phyloP scores from a whole-genome alignment of 2,797 vertebrate genomes.

The Tiaroga cobitis region DNA sequence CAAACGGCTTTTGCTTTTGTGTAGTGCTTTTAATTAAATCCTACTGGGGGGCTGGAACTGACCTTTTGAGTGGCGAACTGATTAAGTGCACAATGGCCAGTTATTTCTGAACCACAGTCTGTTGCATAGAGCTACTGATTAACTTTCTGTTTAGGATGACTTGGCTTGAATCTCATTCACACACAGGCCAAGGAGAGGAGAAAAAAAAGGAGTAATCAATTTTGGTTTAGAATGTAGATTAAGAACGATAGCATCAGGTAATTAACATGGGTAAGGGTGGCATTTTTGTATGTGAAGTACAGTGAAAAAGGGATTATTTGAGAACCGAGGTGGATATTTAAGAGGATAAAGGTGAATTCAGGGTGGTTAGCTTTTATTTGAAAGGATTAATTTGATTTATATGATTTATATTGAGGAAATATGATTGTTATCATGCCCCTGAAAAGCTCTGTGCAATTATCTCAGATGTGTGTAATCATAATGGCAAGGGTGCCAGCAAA shows the following conservation, averaged over 20 bases:
- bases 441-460: slow-evolving; percentile 67
- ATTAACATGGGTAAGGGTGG: slow-evolving; percentile 84
- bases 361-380: slow-evolving; percentile 75
- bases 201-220: slow-evolving; percentile 77
- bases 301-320: slow-evolving; percentile 80
- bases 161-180: slow-evolving; percentile 82
- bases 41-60: slow-evolving; percentile 77
- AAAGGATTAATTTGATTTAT: slow-evolving; percentile 75
- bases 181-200: slow-evolving; percentile 54
- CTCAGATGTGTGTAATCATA: slow-evolving; percentile 24
- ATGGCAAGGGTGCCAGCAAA: slow-evolving; percentile 14
- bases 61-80: slow-evolving; percentile 81
- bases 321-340: slow-evolving; percentile 82
- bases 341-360: slow-evolving; percentile 79
- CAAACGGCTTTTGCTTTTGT: slow-evolving; percentile 70
- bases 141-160: slow-evolving; percentile 83
- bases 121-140: slow-evolving; percentile 70
- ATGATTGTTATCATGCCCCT: slow-evolving; percentile 66
- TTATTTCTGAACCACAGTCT: slow-evolving; percentile 78
- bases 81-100: slow-evolving; percentile 84
- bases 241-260: slow-evolving; percentile 86
- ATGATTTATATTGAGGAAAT: too few relatives aligned
- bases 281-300: slow-evolving; percentile 79
- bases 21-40: slow-evolving; percentile 85
- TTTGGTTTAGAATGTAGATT: slow-evolving; percentile 80